Percentiles rank a stretch among this genome's conserved stretches.
Evolutionary conservation across 2,888 invertebrate species (phyloP).

Genomic region (Emesis furor): DNA sequence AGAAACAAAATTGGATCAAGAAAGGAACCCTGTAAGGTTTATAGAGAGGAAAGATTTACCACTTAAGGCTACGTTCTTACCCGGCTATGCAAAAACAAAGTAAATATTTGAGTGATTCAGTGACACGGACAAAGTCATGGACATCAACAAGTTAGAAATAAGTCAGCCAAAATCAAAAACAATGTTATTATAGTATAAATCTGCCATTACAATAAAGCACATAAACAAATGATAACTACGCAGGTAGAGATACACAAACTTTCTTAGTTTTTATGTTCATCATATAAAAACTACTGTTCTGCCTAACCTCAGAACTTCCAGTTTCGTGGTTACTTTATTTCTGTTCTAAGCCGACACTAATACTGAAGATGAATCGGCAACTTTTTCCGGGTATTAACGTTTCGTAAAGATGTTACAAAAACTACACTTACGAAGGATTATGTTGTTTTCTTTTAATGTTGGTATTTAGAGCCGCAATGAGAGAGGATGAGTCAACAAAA

Average conservation of each 20-base stretch:
- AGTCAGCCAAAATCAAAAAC: too few species aligned
- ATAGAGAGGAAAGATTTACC: too few species aligned
- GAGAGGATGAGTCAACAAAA: constrained; percentile 14
- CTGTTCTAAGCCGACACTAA: constrained; percentile 14
- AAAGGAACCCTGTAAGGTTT: too few species aligned
- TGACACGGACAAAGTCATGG: too few species aligned
- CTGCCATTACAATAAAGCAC: background rate
- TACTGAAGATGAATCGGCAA: constrained; percentile 14
- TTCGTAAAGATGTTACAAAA: constrained; percentile 19
- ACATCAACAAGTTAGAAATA: too few species aligned
- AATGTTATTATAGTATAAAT: background rate
- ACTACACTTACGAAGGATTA: constrained; percentile 2
- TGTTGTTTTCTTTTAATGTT: constrained; percentile 12
- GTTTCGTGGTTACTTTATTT: background rate
- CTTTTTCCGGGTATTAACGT: constrained; percentile 19
- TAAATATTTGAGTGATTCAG: too few species aligned
- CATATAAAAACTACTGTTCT: constrained; percentile 1
- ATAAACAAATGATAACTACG: background rate
- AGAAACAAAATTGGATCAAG: too few species aligned
- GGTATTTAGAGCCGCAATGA: constrained; percentile 18
- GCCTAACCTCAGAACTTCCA: background rate
- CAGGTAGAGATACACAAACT: background rate
- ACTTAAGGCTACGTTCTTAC: too few species aligned
- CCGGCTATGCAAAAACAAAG: too few species aligned
- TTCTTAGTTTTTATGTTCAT: background rate